Evolutionary conservation across 2,888 invertebrate species (phyloP).

Genomic region (Tuberolachnus salignus): DNA sequence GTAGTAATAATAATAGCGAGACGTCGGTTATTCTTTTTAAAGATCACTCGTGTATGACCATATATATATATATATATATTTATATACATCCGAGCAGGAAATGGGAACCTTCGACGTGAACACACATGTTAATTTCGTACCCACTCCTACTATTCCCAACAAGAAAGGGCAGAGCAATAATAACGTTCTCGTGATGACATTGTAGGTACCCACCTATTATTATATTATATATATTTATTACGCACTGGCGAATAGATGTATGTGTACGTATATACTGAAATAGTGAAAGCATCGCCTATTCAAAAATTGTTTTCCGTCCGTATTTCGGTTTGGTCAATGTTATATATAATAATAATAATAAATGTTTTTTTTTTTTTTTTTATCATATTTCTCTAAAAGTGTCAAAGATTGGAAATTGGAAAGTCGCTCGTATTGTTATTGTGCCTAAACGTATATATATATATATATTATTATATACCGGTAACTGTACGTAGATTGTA

Average conservation of each 20-base stretch:
- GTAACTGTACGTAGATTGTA: too few species aligned
- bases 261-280: not conserved
- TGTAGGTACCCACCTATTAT: not conserved
- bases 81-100: slow-evolving; percentile 22
- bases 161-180: slow-evolving; percentile 36
- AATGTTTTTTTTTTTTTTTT: slow-evolving; percentile 2
- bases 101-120: slow-evolving; percentile 21
- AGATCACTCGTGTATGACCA: slow-evolving; percentile 37
- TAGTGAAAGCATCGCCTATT: slow-evolving; percentile 33
- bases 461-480: not conserved
- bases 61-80: too few species aligned
- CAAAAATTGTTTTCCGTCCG: slow-evolving; percentile 39
- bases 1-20: not conserved
- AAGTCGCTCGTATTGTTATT: slow-evolving; percentile 3
- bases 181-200: slow-evolving; percentile 25
- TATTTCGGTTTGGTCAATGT: slow-evolving; percentile 21
- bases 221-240: not conserved
- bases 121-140: not conserved
- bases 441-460: not conserved
- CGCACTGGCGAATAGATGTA: slow-evolving; percentile 22
- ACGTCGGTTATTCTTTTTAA: slow-evolving; percentile 3
- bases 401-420: slow-evolving; percentile 21
- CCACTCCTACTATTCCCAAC: slow-evolving; percentile 22
- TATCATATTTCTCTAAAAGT: slow-evolving; percentile 34
- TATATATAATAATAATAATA: not conserved